Conservation (phyloP, 2,113 vertebrate species). For the Chinchilla lanigera region DNA sequence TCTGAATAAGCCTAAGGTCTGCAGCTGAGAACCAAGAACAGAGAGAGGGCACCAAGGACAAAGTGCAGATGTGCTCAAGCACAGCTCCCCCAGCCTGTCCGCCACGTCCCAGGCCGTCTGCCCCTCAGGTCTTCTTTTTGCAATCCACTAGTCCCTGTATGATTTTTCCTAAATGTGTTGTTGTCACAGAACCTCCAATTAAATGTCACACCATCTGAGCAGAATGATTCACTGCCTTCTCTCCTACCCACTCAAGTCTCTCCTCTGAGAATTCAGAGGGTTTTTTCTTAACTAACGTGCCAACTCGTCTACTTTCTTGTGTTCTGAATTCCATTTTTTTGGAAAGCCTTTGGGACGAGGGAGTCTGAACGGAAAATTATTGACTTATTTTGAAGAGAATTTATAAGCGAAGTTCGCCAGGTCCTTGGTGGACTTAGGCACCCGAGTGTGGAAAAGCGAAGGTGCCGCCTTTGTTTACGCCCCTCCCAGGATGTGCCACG, state of each 20-base stretch:
- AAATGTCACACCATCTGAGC: constrained; percentile 63
- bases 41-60: background rate
- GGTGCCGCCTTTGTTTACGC: background rate
- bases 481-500: background rate
- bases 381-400: constrained; percentile 55
- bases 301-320: constrained; percentile 46
- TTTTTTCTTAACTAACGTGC: constrained; percentile 18
- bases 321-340: constrained; percentile 53
- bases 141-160: background rate
- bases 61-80: background rate
- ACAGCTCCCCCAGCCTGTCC: background rate
- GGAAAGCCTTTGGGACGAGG: constrained; percentile 17
- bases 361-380: background rate
- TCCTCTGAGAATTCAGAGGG: background rate
- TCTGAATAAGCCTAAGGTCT: background rate
- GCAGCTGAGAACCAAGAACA: background rate
- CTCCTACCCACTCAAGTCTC: background rate
- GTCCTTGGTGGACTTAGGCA: background rate
- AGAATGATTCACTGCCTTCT: constrained; percentile 32
- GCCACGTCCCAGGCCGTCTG: background rate
- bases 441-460: background rate
- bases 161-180: constrained; percentile 2
- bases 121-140: background rate
- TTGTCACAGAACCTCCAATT: constrained; percentile 53
- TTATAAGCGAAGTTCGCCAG: constrained; percentile 41